These are phyloP conservation scores for Lipophrys pholis DNA, from an alignment of 2,113 vertebrate genomes.

Conservation along the genomic window DNA sequence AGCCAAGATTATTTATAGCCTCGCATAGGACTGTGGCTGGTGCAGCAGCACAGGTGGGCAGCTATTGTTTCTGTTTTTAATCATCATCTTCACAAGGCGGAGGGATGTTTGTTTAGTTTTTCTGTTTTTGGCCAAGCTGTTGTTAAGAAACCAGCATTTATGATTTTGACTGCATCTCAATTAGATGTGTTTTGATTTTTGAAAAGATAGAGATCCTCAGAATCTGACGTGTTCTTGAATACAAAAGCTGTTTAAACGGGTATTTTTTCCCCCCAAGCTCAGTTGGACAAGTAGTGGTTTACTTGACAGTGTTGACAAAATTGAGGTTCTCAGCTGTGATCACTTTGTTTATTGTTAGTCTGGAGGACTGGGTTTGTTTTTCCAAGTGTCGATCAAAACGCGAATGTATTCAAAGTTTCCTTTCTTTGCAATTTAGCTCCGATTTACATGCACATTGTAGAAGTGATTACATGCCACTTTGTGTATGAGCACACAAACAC, in stretches of 20 bases:
- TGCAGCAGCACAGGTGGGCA: constrained; percentile 27
- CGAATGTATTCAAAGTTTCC: background rate
- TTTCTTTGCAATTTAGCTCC: background rate
- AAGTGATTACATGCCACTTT: background rate
- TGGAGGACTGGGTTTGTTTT: background rate
- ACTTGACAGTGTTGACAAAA: constrained; percentile 1
- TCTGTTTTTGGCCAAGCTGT: constrained; percentile 34
- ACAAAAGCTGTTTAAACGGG: constrained; percentile 26
- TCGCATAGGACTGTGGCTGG: background rate
- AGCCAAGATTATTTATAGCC: no score
- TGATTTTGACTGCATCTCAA: constrained; percentile 22
- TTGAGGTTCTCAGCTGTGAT: constrained; percentile 4
- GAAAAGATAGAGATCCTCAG: background rate
- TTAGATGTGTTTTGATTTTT: constrained; percentile 31
- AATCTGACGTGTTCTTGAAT: constrained; percentile 1
- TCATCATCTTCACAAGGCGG: constrained; percentile 1
- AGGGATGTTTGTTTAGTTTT: constrained; percentile 9
- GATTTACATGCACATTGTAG: background rate
- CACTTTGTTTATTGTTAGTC: background rate
- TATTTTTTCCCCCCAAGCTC: constrained; percentile 5
- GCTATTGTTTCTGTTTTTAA: constrained; percentile 26
- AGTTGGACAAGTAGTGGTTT: background rate
- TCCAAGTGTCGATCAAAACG: constrained; percentile 4
- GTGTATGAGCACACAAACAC: background rate
- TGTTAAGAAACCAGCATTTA: constrained; percentile 18